Evolutionary conservation across 2,113 vertebrate genomes (phyloP).

Genomic region (Epinephelus moara): DNA sequence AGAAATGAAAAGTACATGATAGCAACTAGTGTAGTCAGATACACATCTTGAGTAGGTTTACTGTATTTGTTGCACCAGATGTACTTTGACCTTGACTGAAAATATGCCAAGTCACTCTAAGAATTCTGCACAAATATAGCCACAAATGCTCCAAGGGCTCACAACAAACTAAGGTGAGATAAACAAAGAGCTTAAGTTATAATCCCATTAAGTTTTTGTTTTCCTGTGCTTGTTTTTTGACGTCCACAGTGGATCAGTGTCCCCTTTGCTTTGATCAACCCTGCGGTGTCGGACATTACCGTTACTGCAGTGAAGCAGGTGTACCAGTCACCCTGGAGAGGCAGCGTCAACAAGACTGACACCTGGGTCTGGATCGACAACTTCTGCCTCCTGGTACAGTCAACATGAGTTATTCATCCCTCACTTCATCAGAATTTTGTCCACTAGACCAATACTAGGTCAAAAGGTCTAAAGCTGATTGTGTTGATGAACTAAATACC

Average conservation of each 20-base stretch:
- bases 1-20: neutral
- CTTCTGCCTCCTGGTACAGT: conserved; percentile 92
- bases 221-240: conserved; percentile 48
- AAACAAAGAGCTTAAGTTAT: neutral
- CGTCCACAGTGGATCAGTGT: conserved; percentile 95
- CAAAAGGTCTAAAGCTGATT: neutral
- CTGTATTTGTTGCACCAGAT: neutral
- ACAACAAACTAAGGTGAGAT: neutral
- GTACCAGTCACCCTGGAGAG: conserved; percentile 94
- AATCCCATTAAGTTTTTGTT: neutral
- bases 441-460: neutral
- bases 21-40: neutral
- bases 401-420: neutral
- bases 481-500: neutral
- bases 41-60: neutral
- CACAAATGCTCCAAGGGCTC: neutral
- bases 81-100: conserved; percentile 16
- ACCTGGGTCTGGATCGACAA: conserved; percentile 95
- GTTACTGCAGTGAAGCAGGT: conserved; percentile 90
- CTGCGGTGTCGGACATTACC: conserved; percentile 93
- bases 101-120: neutral
- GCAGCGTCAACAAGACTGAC: conserved; percentile 85
- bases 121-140: neutral
- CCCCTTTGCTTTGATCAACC: conserved; percentile 93
- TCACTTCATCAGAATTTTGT: neutral